Conservation (phyloP, 2,888 invertebrate genomes). For the Alloscopus bannaensis region DNA sequence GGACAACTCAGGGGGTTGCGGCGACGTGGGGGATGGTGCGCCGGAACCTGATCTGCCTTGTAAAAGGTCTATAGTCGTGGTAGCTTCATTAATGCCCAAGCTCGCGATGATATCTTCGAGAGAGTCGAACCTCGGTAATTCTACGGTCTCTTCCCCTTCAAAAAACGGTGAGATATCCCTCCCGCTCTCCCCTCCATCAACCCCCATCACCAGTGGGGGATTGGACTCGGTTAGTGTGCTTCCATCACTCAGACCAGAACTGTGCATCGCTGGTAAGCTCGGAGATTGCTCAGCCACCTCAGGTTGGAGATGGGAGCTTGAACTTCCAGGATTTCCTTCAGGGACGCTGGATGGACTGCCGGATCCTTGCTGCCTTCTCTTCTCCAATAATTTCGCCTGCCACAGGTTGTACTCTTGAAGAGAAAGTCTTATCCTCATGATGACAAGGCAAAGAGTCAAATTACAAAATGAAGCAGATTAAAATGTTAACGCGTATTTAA, state of each 20-base stretch:
- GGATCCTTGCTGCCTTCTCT: neutral
- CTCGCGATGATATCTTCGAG: slow-evolving; percentile 12
- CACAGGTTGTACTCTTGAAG: slow-evolving; percentile 37
- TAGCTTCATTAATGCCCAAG: neutral
- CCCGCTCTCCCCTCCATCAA: neutral
- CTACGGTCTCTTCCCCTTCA: neutral
- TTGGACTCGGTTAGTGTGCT: neutral
- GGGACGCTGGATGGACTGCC: neutral
- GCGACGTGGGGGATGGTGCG: neutral
- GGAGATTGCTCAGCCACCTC: neutral
- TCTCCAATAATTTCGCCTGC: slow-evolving; percentile 4
- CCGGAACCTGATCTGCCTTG: neutral
- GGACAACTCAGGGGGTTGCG: neutral
- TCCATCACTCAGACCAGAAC: neutral
- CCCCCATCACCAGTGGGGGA: neutral
- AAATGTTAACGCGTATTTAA: too few species aligned
- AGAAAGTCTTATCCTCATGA: slow-evolving; percentile 41
- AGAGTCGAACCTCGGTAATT: neutral
- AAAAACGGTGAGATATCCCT: neutral
- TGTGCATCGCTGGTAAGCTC: slow-evolving; percentile 3
- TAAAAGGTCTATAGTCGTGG: slow-evolving; percentile 11
- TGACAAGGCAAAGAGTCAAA: neutral
- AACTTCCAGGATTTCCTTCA: too few species aligned
- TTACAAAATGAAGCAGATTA: too few species aligned
- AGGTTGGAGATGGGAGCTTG: neutral